These are phyloP conservation scores for Stramonita haemastoma DNA, from an alignment of 2,888 invertebrate species.

Conservation along the genomic window DNA sequence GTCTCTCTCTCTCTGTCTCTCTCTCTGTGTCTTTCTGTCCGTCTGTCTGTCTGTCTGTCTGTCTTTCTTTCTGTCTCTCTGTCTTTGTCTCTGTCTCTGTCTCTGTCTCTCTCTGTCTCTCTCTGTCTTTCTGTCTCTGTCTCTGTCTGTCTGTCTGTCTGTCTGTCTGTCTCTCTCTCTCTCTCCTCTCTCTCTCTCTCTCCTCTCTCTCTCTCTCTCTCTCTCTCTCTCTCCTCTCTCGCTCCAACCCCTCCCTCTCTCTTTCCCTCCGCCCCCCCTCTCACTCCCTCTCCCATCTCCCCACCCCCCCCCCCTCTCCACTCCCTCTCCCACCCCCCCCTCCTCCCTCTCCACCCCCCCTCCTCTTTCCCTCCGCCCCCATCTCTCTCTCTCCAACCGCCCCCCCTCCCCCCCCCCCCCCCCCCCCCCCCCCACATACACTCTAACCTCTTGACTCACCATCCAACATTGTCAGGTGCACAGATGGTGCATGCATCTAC, in stretches of 20 bases:
- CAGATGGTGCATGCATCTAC: too few relatives aligned
- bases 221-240: too few relatives aligned
- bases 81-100: not conserved
- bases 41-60: not conserved
- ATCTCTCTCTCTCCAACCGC: not conserved
- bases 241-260: not conserved
- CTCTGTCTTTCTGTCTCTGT: not conserved
- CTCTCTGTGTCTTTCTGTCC: not conserved
- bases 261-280: not conserved
- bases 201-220: too few relatives aligned
- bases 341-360: too few relatives aligned
- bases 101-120: not conserved
- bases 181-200: not conserved
- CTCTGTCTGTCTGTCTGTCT: not conserved
- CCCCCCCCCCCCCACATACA: not conserved
- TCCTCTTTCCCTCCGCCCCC: too few relatives aligned
- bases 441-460: not conserved
- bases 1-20: not conserved
- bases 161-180: not conserved
- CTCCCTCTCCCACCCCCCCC: not conserved
- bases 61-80: not conserved
- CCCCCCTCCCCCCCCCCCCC: not conserved
- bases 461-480: too few relatives aligned
- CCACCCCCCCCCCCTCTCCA: not conserved
- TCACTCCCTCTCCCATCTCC: not conserved